Evolutionary conservation across 2,888 invertebrate species (phyloP), one percentile per base, ranked within the genome.

Genomic region (Hypselothyrea guttata): DNA sequence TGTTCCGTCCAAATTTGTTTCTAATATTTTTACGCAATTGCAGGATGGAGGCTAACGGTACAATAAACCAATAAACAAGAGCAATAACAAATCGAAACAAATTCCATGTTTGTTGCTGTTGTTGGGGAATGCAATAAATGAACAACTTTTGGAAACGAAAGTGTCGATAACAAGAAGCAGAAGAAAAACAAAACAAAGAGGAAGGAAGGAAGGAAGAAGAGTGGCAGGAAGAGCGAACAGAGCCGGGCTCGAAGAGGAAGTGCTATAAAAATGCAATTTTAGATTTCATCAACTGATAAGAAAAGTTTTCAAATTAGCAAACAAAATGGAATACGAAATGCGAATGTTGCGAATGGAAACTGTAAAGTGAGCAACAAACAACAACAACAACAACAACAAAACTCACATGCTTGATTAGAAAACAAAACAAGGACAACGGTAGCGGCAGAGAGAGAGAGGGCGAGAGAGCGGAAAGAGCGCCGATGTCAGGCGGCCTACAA

Each of bases 211-310:
- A 9, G n/a, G 37, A 7, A 15, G 37, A 13, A 18, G 27, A n/a
- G 18, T 15, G 33, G 5, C 12, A 12, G 34, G 8, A 16, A 1
- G n/a, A 33, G 45, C 44, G 53, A 38, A 7, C 40, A 42, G 51
- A 34, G 42, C 16, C 56, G 27, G 12, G 47, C 40, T 53, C 11
- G 58, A 41, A 79, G 68, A 86, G 79, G 81, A 82, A 82, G 84
- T 83, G 84, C 86, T 81, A 86, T 86, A 83, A 86, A 81, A 86
- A 82, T 82, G 81, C 81, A 82, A 82, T 82, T 82, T 82, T 86
- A 82, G 81, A 82, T 82, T 86, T 75, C 86, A 82, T 82, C 81
- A 82, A 86, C 67, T 86, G 81, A 82, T 82, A 82, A 82, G 86
- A 86, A 82, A 79, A 82, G 84, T 82, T 82, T 82, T 82, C 79